Percentiles rank a stretch among this genome's conserved stretches.
Conservation (phyloP, 2,113 vertebrate genomes). For the Actenoides hombroni region DNA sequence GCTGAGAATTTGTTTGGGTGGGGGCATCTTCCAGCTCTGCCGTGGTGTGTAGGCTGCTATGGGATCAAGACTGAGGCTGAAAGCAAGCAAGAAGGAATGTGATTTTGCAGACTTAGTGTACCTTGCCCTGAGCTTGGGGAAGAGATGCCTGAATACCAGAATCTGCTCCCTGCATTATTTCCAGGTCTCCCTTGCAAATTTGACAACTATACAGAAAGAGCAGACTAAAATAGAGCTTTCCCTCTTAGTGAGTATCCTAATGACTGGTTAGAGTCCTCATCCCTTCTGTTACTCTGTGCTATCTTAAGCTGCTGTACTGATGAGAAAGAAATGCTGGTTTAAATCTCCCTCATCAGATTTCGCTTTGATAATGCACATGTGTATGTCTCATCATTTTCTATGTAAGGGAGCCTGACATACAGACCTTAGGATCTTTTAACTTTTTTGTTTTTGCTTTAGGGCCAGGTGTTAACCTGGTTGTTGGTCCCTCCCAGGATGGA, state of each 20-base stretch:
- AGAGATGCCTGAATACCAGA: neutral
- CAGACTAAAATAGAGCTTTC: neutral
- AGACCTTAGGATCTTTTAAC: fast-evolving
- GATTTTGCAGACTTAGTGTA: neutral
- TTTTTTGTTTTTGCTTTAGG: neutral
- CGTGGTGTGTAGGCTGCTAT: neutral
- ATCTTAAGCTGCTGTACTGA: neutral
- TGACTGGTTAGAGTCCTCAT: neutral
- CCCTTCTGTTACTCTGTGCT: neutral
- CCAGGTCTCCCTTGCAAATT: neutral
- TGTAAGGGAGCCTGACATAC: neutral
- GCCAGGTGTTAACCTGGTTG: neutral
- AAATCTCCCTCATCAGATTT: neutral
- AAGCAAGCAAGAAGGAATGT: neutral
- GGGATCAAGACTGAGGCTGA: neutral
- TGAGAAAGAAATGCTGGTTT: neutral
- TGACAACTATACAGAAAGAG: neutral
- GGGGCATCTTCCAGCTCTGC: neutral
- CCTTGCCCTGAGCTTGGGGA: neutral
- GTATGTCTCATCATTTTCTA: neutral
- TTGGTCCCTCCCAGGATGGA: neutral
- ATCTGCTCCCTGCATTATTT: fast-evolving
- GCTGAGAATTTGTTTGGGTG: neutral
- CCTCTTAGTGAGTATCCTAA: neutral
- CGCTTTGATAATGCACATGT: fast-evolving